These are phyloP conservation scores for Enteromius viviparus DNA, from an alignment of 2,797 vertebrate species.

Conservation along the genomic window DNA sequence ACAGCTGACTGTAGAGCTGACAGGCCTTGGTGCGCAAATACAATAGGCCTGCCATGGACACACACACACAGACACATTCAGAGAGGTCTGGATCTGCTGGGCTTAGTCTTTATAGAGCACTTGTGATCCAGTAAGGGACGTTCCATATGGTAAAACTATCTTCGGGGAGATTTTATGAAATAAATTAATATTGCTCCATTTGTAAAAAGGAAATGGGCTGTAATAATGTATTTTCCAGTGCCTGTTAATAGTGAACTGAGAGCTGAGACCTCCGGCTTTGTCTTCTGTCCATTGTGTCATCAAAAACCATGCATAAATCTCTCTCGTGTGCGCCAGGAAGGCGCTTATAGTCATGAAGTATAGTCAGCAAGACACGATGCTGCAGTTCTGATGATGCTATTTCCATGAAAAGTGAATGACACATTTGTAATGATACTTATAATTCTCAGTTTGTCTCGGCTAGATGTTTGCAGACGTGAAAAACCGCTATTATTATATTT, in stretches of 20 bases:
- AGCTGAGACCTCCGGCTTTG: conserved; percentile 37
- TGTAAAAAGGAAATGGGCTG: conserved; percentile 37
- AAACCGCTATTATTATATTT: background rate
- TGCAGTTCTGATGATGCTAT: background rate
- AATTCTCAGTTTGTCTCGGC: background rate
- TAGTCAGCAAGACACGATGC: background rate
- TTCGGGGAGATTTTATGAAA: conserved; percentile 34
- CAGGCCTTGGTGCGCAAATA: conserved; percentile 63
- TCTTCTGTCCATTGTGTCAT: conserved; percentile 25
- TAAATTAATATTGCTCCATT: conserved; percentile 34
- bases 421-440: background rate
- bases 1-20: conserved; percentile 66
- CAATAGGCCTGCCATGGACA: conserved; percentile 57
- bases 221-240: conserved; percentile 43
- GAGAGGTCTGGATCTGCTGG: conserved; percentile 14
- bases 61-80: conserved; percentile 10
- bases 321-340: background rate
- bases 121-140: conserved; percentile 31
- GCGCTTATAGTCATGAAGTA: background rate
- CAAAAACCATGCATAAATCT: conserved; percentile 12
- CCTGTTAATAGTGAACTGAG: conserved; percentile 33
- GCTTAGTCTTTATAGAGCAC: conserved; percentile 44
- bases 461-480: conserved; percentile 24
- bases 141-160: conserved; percentile 40
- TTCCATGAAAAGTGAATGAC: conserved; percentile 1